Evolutionary conservation across 2,797 vertebrate genomes (phyloP).

Genomic region (Pangasius mekongensis): DNA sequence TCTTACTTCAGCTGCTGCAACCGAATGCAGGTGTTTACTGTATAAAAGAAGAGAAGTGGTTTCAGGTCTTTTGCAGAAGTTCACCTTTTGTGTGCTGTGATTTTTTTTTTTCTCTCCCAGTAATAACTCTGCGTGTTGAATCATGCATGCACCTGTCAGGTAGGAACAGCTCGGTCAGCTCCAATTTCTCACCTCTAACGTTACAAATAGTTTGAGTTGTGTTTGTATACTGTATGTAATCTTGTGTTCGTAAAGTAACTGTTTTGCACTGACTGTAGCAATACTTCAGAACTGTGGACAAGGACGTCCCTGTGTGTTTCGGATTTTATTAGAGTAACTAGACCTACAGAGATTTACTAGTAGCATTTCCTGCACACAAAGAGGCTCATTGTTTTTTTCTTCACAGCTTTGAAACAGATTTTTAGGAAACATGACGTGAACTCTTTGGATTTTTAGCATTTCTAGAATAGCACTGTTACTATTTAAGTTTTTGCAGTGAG

Average conservation of each 20-base stretch:
- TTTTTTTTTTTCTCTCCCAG: neutral
- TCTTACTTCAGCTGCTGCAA: neutral
- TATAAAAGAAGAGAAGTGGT: neutral
- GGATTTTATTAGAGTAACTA: constrained; percentile 1
- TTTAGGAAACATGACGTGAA: constrained; percentile 55
- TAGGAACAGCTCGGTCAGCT: neutral
- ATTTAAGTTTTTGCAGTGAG: constrained; percentile 64
- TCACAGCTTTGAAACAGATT: constrained; percentile 61
- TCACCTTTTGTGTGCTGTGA: constrained; percentile 32
- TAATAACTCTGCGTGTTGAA: neutral
- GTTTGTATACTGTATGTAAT: constrained; percentile 45
- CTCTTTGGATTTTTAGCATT: constrained; percentile 63
- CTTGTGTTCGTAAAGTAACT: constrained; percentile 55
- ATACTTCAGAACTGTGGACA: constrained; percentile 51
- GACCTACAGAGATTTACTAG: constrained; percentile 9
- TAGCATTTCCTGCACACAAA: constrained; percentile 37
- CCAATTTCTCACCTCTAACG: neutral
- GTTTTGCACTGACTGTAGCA: constrained; percentile 68
- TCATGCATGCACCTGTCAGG: constrained; percentile 30
- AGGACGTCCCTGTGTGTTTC: constrained; percentile 6
- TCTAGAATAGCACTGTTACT: constrained; percentile 67
- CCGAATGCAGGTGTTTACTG: neutral
- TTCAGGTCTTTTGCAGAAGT: neutral
- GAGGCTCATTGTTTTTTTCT: constrained; percentile 46
- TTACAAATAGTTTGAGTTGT: constrained; percentile 10